phyloP scores from a whole-genome alignment of 1,140 invertebrate species.

The Pteromalus puparum region DNA sequence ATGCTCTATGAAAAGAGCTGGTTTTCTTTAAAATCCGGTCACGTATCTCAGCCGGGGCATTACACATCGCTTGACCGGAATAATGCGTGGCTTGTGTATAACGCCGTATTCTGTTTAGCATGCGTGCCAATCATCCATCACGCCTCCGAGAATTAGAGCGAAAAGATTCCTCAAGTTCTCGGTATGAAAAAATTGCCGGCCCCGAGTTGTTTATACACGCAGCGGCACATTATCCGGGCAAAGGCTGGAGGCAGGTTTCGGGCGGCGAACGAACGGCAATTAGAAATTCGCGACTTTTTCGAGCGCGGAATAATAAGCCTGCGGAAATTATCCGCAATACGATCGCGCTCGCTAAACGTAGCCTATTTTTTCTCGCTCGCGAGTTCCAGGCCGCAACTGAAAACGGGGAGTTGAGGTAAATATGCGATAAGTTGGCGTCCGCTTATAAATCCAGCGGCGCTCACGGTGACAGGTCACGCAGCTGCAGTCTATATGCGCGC shows the following conservation, averaged over 20 bases:
- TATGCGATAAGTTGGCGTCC: constrained; percentile 75
- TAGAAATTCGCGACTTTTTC: not conserved
- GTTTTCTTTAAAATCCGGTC: not conserved
- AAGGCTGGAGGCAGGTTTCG: too few relatives aligned
- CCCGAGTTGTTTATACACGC: too few relatives aligned
- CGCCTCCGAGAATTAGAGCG: not conserved
- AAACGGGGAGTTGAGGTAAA: constrained; percentile 66
- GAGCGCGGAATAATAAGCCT: too few relatives aligned
- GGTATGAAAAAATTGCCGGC: not conserved
- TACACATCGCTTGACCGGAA: not conserved
- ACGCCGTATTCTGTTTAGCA: not conserved
- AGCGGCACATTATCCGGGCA: too few relatives aligned
- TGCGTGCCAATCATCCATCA: not conserved
- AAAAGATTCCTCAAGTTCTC: not conserved
- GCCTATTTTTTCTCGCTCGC: not conserved
- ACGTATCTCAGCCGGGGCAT: not conserved
- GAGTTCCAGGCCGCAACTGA: constrained; percentile 15
- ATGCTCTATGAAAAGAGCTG: not conserved
- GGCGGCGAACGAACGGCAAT: too few relatives aligned
- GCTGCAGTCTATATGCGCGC: not conserved
- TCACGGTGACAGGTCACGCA: constrained; percentile 75
- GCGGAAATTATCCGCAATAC: not conserved
- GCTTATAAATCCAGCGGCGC: constrained; percentile 73
- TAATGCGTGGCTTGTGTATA: not conserved
- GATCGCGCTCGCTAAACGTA: not conserved